Conservation (phyloP, 2,797 vertebrate genomes). For the Channa striata region DNA sequence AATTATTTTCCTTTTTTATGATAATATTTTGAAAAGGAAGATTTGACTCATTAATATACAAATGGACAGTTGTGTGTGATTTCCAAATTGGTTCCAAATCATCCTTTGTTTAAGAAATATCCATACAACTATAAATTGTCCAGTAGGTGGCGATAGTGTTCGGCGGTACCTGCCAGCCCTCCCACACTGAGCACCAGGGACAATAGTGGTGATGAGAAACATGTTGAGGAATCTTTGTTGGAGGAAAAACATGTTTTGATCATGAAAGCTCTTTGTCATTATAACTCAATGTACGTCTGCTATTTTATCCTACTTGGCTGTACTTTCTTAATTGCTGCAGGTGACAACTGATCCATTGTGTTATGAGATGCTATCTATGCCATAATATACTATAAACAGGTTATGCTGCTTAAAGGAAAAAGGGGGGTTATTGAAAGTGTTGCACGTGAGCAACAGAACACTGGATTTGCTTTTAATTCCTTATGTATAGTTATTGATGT, state of each 20-base stretch:
- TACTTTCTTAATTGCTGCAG: not conserved
- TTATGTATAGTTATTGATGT: not conserved
- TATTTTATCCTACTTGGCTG: conserved; percentile 11
- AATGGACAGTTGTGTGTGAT: not conserved
- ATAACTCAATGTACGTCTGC: not conserved
- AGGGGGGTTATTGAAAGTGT: not conserved
- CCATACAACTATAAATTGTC: conserved; percentile 9
- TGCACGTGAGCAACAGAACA: not conserved
- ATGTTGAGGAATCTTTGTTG: conserved; percentile 78
- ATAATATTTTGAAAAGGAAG: not conserved
- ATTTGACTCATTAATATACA: not conserved
- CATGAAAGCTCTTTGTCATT: conserved; percentile 48
- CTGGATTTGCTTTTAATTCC: not conserved
- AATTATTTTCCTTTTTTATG: not conserved
- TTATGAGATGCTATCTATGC: not conserved
- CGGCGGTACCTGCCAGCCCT: conserved; percentile 29
- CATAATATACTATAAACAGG: not conserved
- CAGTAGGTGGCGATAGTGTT: conserved; percentile 67
- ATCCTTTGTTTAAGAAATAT: conserved; percentile 73
- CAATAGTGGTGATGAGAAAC: conserved; percentile 62
- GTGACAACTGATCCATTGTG: not conserved
- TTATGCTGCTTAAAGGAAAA: not conserved
- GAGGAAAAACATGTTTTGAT: conserved; percentile 80
- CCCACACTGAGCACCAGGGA: conserved; percentile 42
- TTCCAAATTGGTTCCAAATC: conserved; percentile 43